A percentile compares a stretch with the other conserved stretches of the same genome.
Conservation (phyloP, 2,797 vertebrate genomes). For the Macrochelys suwanniensis region DNA sequence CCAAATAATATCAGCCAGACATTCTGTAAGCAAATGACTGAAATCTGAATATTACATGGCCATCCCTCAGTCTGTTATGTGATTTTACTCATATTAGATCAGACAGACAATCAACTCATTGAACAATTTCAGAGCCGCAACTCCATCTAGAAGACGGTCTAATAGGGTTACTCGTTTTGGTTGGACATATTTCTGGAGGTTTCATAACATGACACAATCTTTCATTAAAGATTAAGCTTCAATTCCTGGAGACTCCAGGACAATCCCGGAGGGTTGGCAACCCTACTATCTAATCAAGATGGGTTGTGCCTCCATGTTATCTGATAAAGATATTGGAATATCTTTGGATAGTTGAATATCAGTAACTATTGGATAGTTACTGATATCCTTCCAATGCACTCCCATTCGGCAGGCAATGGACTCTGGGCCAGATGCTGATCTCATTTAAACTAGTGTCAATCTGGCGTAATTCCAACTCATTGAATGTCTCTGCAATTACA, state of each 20-base stretch:
- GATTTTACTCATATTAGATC: slow-evolving; percentile 13
- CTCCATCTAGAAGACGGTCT: neutral
- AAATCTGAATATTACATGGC: neutral
- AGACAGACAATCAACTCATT: neutral
- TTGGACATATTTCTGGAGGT: too few species aligned
- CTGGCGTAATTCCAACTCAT: neutral
- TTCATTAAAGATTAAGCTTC: too few species aligned
- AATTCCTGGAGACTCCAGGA: too few species aligned
- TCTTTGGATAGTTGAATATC: too few species aligned
- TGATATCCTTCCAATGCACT: neutral
- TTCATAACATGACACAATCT: neutral
- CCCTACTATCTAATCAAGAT: neutral
- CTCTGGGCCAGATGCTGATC: neutral
- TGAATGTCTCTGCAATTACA: neutral
- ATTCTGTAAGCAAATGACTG: slow-evolving; percentile 7
- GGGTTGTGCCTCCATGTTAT: neutral
- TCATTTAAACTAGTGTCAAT: neutral
- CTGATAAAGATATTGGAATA: neutral
- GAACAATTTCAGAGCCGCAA: slow-evolving; percentile 24
- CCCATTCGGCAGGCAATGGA: neutral
- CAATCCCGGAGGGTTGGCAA: too few species aligned
- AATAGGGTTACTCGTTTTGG: too few species aligned
- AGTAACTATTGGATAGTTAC: neutral
- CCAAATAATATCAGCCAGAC: neutral
- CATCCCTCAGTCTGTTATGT: slow-evolving; percentile 35